phyloP scores from a whole-genome alignment of 2,797 vertebrate genomes.

The Gambusia yucatana region DNA sequence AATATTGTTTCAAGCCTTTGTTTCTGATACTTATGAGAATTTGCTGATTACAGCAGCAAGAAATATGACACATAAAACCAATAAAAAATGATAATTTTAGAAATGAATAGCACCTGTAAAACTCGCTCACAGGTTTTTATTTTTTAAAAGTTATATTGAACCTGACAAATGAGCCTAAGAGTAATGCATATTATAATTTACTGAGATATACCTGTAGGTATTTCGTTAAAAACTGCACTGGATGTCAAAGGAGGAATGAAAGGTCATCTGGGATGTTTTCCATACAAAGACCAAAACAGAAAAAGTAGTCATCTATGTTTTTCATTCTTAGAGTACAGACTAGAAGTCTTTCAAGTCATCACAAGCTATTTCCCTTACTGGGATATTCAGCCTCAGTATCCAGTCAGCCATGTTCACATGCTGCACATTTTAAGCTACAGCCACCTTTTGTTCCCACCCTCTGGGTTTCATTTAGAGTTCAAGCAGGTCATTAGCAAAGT shows the following conservation, averaged over 20 bases:
- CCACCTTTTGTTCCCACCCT: constrained; percentile 53
- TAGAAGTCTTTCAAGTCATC: not conserved
- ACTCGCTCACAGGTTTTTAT: not conserved
- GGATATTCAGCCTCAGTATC: not conserved
- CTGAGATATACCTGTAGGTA: not conserved
- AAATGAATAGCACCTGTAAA: not conserved
- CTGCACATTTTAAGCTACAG: constrained; percentile 5
- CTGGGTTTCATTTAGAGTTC: constrained; percentile 66
- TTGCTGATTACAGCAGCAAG: not conserved
- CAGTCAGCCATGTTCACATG: constrained; percentile 14
- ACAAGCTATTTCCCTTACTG: not conserved
- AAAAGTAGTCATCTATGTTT: not conserved
- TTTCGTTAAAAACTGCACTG: not conserved
- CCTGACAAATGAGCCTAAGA: not conserved
- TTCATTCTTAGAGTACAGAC: not conserved
- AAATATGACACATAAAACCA: not conserved
- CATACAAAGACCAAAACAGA: not conserved
- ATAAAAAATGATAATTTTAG: not conserved
- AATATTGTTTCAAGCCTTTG: not conserved
- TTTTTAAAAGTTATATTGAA: not conserved
- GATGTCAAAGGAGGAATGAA: not conserved
- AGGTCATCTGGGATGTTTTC: not conserved
- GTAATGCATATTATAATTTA: not conserved
- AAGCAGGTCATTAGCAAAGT: constrained; percentile 75
- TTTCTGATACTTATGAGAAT: not conserved